Base-by-base conservation (phyloP, 2,888 invertebrate species). In the Drosophila macrospina region DNA sequence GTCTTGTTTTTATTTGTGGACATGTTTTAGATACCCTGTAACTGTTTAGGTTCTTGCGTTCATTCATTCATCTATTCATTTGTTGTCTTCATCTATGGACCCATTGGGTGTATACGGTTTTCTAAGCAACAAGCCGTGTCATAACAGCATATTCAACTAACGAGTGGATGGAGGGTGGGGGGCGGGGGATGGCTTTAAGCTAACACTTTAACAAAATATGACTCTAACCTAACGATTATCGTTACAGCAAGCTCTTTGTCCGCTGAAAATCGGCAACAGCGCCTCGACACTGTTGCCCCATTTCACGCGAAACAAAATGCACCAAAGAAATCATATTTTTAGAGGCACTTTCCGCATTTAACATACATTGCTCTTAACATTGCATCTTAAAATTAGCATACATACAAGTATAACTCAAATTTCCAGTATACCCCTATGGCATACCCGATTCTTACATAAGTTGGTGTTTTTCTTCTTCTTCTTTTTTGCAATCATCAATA, bases 331-430 rank as follows among this genome's bases (percentile, higher is more conserved):
- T 55, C 36, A 52, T 37, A 15, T 37, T 67, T 36, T 52, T 34
- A 48, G 66, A 81, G 82, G 80, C 80, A 85, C 85, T 80, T 85
- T 70, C 32, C 65, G 42, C 61, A 45, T 70, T 65, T 48, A 55
- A 41, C 34, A 51, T 47, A 41, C 37, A 66, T 60, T 55, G 68
- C 69, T 61, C 39, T 66, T 39, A 48, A 39, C 41, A 37, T 52
- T 10, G 13, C 15, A 28, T 15, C 36, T 39, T 42, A 34, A 44
- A 37, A 24, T 26, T 7, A 34, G 15, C 7, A 24, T 7, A 20
- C 20, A 20, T 20, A 20, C 20, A 20, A 20, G 20, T 20, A 2
- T 28, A 51, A 51, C 37, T 28, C 16, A 34, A 4, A 15, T 37
- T 15, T 4, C 26, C 15, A 16, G 1, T 20, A 37, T 28, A 54